Conservation (phyloP, 37 sponge, comb jelly and placozoan genomes). For the Halichondria panicea region DNA sequence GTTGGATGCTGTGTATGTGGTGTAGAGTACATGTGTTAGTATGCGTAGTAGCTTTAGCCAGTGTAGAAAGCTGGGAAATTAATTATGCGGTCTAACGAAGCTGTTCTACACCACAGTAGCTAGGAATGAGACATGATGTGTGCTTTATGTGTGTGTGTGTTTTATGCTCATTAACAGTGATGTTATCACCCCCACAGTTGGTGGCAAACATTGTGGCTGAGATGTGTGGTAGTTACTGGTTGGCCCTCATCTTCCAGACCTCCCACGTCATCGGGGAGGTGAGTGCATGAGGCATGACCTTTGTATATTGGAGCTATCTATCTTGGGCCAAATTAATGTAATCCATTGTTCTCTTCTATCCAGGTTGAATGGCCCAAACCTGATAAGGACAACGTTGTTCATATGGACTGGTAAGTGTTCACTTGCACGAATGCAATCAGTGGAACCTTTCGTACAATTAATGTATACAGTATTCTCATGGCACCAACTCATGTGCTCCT, state of each 20-base stretch:
- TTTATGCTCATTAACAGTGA: background rate
- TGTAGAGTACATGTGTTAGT: no score
- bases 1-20: no score
- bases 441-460: no score
- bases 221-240: slow-evolving; percentile 84
- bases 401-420: slow-evolving; percentile 91
- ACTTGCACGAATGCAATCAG: no score
- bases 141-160: background rate
- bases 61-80: no score
- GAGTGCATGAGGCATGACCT: background rate
- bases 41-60: no score
- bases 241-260: slow-evolving; percentile 91
- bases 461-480: no score
- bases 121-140: background rate
- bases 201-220: slow-evolving; percentile 69
- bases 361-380: slow-evolving; percentile 93
- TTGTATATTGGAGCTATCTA: background rate
- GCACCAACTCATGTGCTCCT: no score
- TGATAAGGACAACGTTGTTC: slow-evolving; percentile 72
- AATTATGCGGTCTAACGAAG: no score
- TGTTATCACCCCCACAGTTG: slow-evolving; percentile 53
- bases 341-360: background rate
- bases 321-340: background rate
- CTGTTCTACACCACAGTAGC: no score
- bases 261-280: slow-evolving; percentile 93